Percentiles rank a stretch among this genome's conserved stretches.
Conservation (phyloP, 2,888 invertebrate genomes). For the Hirtodrosophila duncani region DNA sequence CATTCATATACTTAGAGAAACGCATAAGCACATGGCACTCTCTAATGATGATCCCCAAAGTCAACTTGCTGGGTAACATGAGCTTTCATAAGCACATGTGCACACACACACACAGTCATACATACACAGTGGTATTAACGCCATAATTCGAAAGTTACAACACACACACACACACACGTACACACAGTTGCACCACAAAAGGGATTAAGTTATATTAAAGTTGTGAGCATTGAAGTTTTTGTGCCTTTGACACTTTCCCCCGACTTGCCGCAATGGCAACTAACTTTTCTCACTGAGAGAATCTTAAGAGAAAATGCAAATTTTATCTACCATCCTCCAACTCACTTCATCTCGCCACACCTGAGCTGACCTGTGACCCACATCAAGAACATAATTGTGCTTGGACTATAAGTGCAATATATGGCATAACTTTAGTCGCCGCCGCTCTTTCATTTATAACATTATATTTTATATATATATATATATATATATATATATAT, state of each 20-base stretch:
- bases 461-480: slow-evolving; percentile 39
- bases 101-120: slow-evolving; percentile 4
- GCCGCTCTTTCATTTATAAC: slow-evolving; percentile 22
- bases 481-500: too few relatives aligned
- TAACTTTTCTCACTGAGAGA: background rate
- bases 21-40: slow-evolving; percentile 5
- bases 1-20: slow-evolving; percentile 1
- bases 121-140: slow-evolving; percentile 64
- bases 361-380: slow-evolving; percentile 35
- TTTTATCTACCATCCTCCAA: slow-evolving; percentile 6
- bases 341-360: too few relatives aligned
- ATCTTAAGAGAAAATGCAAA: slow-evolving; percentile 21
- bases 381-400: slow-evolving; percentile 37
- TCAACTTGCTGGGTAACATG: slow-evolving; percentile 65
- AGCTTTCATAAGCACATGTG: slow-evolving; percentile 20
- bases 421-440: slow-evolving; percentile 32
- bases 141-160: slow-evolving; percentile 61
- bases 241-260: slow-evolving; percentile 45
- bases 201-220: slow-evolving; percentile 67
- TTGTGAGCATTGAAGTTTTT: slow-evolving; percentile 48
- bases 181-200: slow-evolving; percentile 37
- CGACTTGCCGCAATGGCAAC: slow-evolving; percentile 42
- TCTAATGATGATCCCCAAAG: slow-evolving; percentile 70
- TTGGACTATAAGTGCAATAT: slow-evolving; percentile 37
- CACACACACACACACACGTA: slow-evolving; percentile 7